Evolutionary conservation across 1,140 invertebrate species (phyloP).

Genomic region (Drosophila willistoni): DNA sequence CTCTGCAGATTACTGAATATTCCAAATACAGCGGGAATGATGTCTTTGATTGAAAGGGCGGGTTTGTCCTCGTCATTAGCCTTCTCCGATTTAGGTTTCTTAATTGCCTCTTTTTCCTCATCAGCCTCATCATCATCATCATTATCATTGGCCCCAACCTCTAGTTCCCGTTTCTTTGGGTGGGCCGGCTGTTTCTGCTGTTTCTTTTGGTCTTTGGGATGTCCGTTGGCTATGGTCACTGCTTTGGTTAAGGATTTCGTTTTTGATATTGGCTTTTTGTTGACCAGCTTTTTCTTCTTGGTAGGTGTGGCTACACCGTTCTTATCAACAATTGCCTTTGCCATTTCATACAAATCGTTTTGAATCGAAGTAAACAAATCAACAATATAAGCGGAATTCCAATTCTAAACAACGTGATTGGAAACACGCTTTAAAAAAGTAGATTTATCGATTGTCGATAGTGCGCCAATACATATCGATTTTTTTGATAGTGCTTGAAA

Average conservation of each 20-base stretch:
- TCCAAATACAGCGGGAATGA: background rate
- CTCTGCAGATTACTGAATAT: constrained; percentile 2
- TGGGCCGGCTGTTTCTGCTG: background rate
- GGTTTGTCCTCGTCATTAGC: background rate
- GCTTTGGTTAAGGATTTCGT: background rate
- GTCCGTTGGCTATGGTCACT: background rate
- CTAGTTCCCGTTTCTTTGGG: background rate
- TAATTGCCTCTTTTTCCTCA: background rate
- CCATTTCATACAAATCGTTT: background rate
- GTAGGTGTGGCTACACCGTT: background rate
- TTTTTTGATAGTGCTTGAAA: too few species aligned
- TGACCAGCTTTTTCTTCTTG: constrained; percentile 1
- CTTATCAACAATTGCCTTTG: background rate
- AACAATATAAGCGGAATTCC: background rate
- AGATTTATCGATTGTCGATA: background rate
- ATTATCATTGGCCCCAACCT: background rate
- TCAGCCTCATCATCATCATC: background rate
- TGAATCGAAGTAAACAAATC: background rate
- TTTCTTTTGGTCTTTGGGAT: background rate
- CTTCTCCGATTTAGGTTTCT: constrained; percentile 10
- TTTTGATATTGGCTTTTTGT: background rate
- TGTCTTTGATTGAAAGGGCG: background rate
- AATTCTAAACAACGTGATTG: constrained; percentile 1
- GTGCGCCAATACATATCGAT: background rate
- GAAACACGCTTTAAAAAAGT: background rate